Conservation (phyloP, 2,113 vertebrate genomes). For the Corynorhinus townsendii region DNA sequence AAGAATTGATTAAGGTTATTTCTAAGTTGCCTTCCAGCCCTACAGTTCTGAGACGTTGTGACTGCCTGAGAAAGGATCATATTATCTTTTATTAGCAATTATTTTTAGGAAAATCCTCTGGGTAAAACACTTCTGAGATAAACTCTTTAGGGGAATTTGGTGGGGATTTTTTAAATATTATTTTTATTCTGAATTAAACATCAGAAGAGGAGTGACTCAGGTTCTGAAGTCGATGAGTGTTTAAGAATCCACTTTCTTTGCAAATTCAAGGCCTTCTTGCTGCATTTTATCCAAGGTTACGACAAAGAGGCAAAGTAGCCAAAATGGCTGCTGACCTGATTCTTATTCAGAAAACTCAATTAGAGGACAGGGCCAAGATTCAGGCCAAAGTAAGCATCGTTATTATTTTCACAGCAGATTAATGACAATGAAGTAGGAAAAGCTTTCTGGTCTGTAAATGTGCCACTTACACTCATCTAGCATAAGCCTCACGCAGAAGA, state of each 20-base stretch:
- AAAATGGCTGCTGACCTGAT: not conserved
- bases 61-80: not conserved
- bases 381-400: not conserved
- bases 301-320: not conserved
- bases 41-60: not conserved
- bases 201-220: not conserved
- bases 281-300: not conserved
- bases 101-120: not conserved
- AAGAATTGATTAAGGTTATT: not conserved
- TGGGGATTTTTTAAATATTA: not conserved
- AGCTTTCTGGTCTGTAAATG: not conserved
- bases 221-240: not conserved
- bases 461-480: not conserved
- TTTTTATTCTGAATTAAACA: slow-evolving; percentile 8
- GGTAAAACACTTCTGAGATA: slow-evolving; percentile 14
- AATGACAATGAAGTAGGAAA: not conserved
- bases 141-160: not conserved
- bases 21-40: not conserved
- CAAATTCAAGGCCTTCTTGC: not conserved
- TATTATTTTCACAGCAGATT: not conserved
- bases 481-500: not conserved
- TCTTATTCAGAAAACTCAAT: not conserved
- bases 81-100: not conserved
- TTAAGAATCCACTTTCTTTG: not conserved
- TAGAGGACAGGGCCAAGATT: not conserved